These are phyloP conservation scores for Esox masquinongy DNA, from an alignment of 2,797 vertebrate species.

Conservation along the genomic window DNA sequence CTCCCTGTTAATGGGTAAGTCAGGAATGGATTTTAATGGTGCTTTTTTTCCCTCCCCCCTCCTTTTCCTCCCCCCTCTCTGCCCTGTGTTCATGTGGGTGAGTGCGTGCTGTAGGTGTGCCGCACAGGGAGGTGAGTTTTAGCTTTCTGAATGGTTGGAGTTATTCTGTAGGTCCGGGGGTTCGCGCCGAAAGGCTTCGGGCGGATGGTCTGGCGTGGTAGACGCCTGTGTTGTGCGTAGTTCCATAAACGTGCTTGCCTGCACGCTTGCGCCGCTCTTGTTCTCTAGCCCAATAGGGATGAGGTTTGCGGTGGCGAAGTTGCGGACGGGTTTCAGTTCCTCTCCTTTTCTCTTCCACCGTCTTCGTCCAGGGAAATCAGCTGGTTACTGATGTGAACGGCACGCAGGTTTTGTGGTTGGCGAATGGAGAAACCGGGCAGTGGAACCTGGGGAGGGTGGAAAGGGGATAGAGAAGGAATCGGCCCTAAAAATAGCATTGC, in stretches of 20 bases:
- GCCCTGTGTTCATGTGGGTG: constrained; percentile 15
- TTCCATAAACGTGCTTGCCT: constrained; percentile 40
- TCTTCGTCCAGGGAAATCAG: constrained; percentile 83
- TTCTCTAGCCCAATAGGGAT: constrained; percentile 54
- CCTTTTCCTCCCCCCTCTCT: constrained; percentile 2
- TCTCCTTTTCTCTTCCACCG: constrained; percentile 49
- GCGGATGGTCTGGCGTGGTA: constrained; percentile 59
- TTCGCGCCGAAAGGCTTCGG: background rate
- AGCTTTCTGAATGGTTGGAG: background rate
- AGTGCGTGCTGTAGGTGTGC: constrained; percentile 11
- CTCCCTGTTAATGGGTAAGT: constrained; percentile 87
- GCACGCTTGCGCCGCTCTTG: constrained; percentile 55
- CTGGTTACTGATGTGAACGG: constrained; percentile 89
- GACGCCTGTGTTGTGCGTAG: constrained; percentile 73
- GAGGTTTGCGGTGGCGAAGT: constrained; percentile 44
- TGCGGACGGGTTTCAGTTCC: constrained; percentile 66
- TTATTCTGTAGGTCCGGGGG: background rate
- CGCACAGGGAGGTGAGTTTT: background rate
- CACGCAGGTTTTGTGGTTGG: constrained; percentile 78
- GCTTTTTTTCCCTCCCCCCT: constrained; percentile 22
- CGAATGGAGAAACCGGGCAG: constrained; percentile 62
- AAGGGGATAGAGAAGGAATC: constrained; percentile 77
- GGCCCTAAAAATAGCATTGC: constrained; percentile 71
- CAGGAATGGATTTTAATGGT: constrained; percentile 70
- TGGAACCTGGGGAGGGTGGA: constrained; percentile 59